Evolutionary conservation across 2,888 invertebrate genomes (phyloP), one percentile per base, ranked within the genome.

Genomic region (Boloria selene): DNA sequence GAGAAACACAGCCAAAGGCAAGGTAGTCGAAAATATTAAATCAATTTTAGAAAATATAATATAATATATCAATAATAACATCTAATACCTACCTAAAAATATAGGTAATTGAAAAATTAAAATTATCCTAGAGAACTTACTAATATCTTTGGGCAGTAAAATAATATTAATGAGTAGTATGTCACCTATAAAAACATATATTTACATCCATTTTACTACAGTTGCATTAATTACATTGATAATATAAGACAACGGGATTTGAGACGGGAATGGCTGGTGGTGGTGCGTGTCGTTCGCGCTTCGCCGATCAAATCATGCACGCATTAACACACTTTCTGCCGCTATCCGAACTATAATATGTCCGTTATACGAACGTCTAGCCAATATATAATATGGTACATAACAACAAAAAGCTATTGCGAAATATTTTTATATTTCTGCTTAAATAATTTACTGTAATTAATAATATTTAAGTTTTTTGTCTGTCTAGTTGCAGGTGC

Each of bases 321-420:
- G 75, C 75, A 76, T 76, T 88, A 87, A 80, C 90, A 89, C 86
- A 90, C 88, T 89, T 90, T 90, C 86, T 83, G 86, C 76, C 77
- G 78, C 80, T 82, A 81, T 82, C 80, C 83, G 80, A 79, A 79
- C 84, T 84, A 86, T 87, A 89, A 86, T 84, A 81, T 82, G 84
- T 84, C 86, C 88, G 88, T 84, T 86, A 86, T 80, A 79, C 77
- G 74, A 75, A 72, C 70, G 75, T 73, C 52, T 17, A 49, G 14
- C 47, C 16, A 49, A 31, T 49, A 59, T 17, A 16, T 31, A 2
- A 22, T 22, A 22, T 22, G 22, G 22, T 22, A n/a, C 17, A 13
- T 38, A 38, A 45, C 18, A 47, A 47, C 14, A 16, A 17, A 31
- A 7, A 18, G 31, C 13, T 1, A 44, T 22, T 7, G 45, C 22